Conservation (phyloP, 2,797 vertebrate genomes). For the Poeciliopsis presidionis region DNA sequence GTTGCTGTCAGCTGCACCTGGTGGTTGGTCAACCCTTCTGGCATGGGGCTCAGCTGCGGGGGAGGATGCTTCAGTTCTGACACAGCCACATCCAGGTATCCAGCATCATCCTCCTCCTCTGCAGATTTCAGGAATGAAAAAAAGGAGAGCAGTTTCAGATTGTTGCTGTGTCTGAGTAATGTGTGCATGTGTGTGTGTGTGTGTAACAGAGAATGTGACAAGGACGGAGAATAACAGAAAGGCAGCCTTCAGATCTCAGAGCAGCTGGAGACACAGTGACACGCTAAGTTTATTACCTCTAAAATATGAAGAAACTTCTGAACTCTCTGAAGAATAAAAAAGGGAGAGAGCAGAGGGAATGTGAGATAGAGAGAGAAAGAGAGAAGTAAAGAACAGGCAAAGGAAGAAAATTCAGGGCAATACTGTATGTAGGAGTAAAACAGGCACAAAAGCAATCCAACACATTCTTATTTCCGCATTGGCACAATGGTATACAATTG, state of each 20-base stretch:
- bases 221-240: conserved; percentile 47
- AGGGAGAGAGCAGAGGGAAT: conserved; percentile 16
- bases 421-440: conserved; percentile 55
- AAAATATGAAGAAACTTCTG: conserved; percentile 61
- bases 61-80: conserved; percentile 88
- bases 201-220: conserved; percentile 24
- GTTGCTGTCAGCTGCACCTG: conserved; percentile 80
- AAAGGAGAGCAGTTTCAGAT: conserved; percentile 20
- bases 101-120: conserved; percentile 84
- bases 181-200: background rate
- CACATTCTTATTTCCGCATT: conserved; percentile 49
- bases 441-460: conserved; percentile 38
- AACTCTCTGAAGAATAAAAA: conserved; percentile 33
- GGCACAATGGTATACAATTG: conserved; percentile 50
- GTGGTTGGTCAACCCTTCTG: conserved; percentile 89
- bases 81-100: conserved; percentile 84
- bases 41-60: conserved; percentile 91
- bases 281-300: conserved; percentile 70
- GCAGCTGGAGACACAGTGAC: conserved; percentile 64
- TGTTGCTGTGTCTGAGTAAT: background rate
- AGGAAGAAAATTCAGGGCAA: conserved; percentile 44
- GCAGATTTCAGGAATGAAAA: conserved; percentile 34
- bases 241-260: conserved; percentile 62
- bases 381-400: background rate
- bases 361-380: conserved; percentile 12